Conservation (phyloP, 2,888 invertebrate genomes). For the Oscheius sp. region DNA sequence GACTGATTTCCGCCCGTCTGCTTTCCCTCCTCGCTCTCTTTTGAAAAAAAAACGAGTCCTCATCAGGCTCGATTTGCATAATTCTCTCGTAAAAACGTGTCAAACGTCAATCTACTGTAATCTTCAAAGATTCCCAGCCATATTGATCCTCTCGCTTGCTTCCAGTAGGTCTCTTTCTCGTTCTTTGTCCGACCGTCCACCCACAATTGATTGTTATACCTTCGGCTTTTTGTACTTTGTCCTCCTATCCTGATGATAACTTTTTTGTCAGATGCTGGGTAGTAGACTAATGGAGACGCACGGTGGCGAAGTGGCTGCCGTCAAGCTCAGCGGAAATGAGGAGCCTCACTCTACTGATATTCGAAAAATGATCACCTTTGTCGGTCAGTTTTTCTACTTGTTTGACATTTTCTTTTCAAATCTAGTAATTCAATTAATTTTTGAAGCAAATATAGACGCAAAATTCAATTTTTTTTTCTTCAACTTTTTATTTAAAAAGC, state of each 20-base stretch:
- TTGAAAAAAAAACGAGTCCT: too few relatives aligned
- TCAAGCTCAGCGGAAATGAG: conserved; percentile 25
- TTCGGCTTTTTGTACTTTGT: neutral
- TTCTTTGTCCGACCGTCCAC: neutral
- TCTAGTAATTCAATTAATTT: neutral
- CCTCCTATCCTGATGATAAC: neutral
- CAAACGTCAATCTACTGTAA: too few relatives aligned
- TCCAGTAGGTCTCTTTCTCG: conserved; percentile 4
- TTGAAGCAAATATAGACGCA: neutral
- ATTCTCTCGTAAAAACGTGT: too few relatives aligned
- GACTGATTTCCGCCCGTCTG: too few relatives aligned
- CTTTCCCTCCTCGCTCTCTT: too few relatives aligned
- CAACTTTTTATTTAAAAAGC: too few relatives aligned
- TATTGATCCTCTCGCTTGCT: too few relatives aligned
- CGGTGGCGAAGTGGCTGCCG: conserved; percentile 23
- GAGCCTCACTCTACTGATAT: conserved; percentile 31
- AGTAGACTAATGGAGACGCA: conserved; percentile 25
- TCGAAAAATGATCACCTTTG: conserved; percentile 30
- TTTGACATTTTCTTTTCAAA: too few relatives aligned
- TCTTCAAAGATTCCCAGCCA: too few relatives aligned
- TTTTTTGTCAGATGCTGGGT: conserved; percentile 27
- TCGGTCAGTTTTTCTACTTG: conserved; percentile 7
- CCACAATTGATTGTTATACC: neutral
- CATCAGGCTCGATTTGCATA: too few relatives aligned
- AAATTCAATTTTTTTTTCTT: too few relatives aligned